Base-by-base conservation (phyloP, 2,888 invertebrate species). In the Amaurobius ferox region DNA sequence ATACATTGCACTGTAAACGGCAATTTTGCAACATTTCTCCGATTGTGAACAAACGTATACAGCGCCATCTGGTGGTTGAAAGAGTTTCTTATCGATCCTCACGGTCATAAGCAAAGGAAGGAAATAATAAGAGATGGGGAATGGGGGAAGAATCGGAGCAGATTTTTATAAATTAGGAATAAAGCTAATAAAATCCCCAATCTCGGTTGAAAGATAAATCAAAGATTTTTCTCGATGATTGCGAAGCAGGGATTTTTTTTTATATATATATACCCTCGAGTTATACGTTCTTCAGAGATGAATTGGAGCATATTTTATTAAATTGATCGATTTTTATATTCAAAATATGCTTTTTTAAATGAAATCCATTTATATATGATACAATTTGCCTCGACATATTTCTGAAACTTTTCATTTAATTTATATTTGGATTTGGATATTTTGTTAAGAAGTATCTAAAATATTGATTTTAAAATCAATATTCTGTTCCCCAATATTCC, bases 101-200 rank as follows among this genome's bases (percentile, higher is more conserved):
- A 23, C 23, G 23, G 55, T 55, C 55, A 23, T 55, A 55, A 55
- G 23, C 2, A 55, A 55, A 23, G 55, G 55, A 55, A 55, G 55
- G 23, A 55, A 55, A 55, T 55, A 55, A 55, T 55, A 55, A 55
- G 55, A 23, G 23, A 35, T 9, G 35, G 35, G 35, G 35, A 11
- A 11, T 9, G 35, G 35, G 35, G 35, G 23, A 11, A 16, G 11
- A 55, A 55, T 23, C 55, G 23, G 55, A 55, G 23, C 55, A 55
- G 19, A 55, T 55, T 55, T 55, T 55, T 55, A 55, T 55, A 55
- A 55, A 55, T 55, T 55, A 55, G 55, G 55, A 55, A 55, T 55
- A 55, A 55, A 55, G 23, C 55, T 55, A 55, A 55, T 55, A 55
- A 55, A 55, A 55, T 55, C 55, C 55, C 55, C 55, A 55, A 55